Percentiles rank a stretch among this genome's conserved stretches.
These are phyloP conservation scores for Nephrotoma flavescens DNA, from an alignment of 2,888 invertebrate genomes.

Conservation along the genomic window DNA sequence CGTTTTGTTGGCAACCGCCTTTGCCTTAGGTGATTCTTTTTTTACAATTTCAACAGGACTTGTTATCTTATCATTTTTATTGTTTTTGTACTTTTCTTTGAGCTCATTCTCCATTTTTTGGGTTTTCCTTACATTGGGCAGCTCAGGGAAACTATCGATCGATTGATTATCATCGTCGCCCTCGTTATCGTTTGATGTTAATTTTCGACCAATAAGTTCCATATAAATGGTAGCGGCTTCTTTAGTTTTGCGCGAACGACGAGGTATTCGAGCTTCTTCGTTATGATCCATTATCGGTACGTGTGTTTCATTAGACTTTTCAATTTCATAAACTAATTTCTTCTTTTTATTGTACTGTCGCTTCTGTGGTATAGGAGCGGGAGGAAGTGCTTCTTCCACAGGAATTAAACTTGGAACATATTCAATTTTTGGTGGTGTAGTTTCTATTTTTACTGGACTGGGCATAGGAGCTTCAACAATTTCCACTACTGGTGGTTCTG, in stretches of 20 bases:
- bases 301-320: slow-evolving; percentile 8
- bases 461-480: slow-evolving; percentile 17
- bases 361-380: not conserved
- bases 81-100: slow-evolving; percentile 22
- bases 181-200: slow-evolving; percentile 44
- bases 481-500: slow-evolving; percentile 13
- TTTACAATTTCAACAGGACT: slow-evolving; percentile 18
- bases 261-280: slow-evolving; percentile 15
- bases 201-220: slow-evolving; percentile 55
- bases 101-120: slow-evolving; percentile 44
- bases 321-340: not conserved
- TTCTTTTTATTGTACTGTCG: slow-evolving; percentile 10
- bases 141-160: slow-evolving; percentile 49
- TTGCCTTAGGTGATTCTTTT: slow-evolving; percentile 11
- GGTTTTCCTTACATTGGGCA: slow-evolving; percentile 46
- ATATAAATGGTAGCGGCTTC: slow-evolving; percentile 60
- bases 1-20: not conserved
- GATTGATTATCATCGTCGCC: slow-evolving; percentile 49
- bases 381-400: not conserved
- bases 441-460: slow-evolving; percentile 21
- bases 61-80: slow-evolving; percentile 7
- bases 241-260: slow-evolving; percentile 56
- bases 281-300: slow-evolving; percentile 11
- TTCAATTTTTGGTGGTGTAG: slow-evolving; percentile 13
- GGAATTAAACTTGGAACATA: not conserved